phyloP scores from a whole-genome alignment of 2,797 vertebrate genomes.

The Dryobates pubescens region DNA sequence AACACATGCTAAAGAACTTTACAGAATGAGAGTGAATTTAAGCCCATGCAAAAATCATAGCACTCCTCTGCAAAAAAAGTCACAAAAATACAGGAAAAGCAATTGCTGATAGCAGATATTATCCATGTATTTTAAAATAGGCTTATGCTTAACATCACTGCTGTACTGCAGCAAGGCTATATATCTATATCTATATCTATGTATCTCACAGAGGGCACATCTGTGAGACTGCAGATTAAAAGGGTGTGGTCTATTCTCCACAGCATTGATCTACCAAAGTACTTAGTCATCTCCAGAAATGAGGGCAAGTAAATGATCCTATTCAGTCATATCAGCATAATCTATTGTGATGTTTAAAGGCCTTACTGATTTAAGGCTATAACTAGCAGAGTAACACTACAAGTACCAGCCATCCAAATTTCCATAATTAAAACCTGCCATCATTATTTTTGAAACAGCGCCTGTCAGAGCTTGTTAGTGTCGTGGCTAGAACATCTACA shows the following conservation, averaged over 20 bases:
- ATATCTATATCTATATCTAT: too few relatives aligned
- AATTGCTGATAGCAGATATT: not conserved
- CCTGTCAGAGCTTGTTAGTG: not conserved
- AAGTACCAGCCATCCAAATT: not conserved
- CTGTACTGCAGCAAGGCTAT: not conserved
- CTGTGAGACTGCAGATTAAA: not conserved
- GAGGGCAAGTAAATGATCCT: not conserved
- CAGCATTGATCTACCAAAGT: not conserved
- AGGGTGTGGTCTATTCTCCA: not conserved
- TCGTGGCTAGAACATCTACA: not conserved
- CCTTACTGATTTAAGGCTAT: not conserved
- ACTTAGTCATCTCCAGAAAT: not conserved
- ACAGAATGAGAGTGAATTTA: not conserved
- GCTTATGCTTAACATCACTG: not conserved
- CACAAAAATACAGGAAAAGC: not conserved
- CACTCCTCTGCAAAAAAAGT: not conserved
- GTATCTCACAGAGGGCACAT: not conserved
- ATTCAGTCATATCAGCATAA: not conserved
- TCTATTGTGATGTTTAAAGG: not conserved
- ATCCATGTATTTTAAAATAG: not conserved
- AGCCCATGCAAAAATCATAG: not conserved
- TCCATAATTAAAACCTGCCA: not conserved
- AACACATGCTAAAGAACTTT: not conserved
- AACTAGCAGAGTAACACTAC: not conserved
- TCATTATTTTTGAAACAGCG: not conserved